Base-by-base conservation (phyloP, 2,888 invertebrate genomes). In the Pharmacophagus antenor region DNA sequence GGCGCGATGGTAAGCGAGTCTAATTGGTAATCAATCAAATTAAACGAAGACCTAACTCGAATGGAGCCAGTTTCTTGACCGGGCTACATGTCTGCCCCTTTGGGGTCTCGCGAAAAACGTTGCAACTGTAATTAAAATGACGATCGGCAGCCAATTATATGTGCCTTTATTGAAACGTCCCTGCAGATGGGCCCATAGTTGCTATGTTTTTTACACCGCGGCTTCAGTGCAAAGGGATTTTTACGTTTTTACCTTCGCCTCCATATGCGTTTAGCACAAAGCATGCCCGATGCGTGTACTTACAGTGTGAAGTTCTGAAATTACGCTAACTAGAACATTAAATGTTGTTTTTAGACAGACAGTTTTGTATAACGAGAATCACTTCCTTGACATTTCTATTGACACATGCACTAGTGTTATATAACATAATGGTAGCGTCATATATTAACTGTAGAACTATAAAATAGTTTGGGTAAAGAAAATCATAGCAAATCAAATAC, bases 101-200 rank as follows among this genome's bases (percentile, higher is more conserved):
- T 60, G 49, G 60, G 54, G 52, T 62, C 61, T 64, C 62, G 69
- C 67, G 70, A 80, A 80, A 77, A 80, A 79, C 71, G 68, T 63
- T 62, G 63, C 64, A 67, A 63, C 31, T 64, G 72, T 76, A 85
- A 85, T 85, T 85, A 86, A 85, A 84, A 84, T 80, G 74, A 71
- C 82, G 76, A 80, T 80, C 76, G 72, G 62, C 68, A 66, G 67
- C 78, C 84, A 85, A 85, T 86, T 85, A 85, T 72, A 71, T 70
- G 72, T 68, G 65, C 72, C 77, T 80, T 82, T 87, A 87, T 86
- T 86, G 85, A 87, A 85, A 73, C 75, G 85, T 86, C 73, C 70
- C 68, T 65, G 79, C 79, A 76, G 81, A 74, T 74, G 77, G 71
- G 47, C 57, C 63, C 65, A 47, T 60, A 61, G 63, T 63, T 62